A percentile compares a stretch with the other conserved stretches of the same genome.
Evolutionary conservation across 2,888 invertebrate species (phyloP).

Genomic region (Volucella inflata): DNA sequence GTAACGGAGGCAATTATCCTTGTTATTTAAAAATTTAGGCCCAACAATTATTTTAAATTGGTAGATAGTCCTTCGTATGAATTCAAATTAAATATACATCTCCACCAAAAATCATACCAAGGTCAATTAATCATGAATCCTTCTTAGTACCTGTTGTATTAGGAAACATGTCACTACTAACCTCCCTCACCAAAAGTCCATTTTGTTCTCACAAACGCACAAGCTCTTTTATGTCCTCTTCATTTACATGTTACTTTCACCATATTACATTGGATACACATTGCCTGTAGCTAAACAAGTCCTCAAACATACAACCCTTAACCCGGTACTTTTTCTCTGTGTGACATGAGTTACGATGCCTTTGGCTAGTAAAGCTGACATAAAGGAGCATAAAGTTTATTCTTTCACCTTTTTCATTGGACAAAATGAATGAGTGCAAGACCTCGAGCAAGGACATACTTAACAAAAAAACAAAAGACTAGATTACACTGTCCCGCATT

Average conservation of each 20-base stretch:
- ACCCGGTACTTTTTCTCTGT: slow-evolving; percentile 27
- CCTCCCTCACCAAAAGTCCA: background rate
- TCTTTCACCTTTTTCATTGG: slow-evolving; percentile 50
- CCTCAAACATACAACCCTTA: slow-evolving; percentile 26
- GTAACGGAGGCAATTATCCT: too few species aligned
- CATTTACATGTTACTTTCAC: slow-evolving; percentile 51
- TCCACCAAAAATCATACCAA: slow-evolving; percentile 1
- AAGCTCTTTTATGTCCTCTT: slow-evolving; percentile 6
- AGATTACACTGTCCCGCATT: slow-evolving; percentile 40
- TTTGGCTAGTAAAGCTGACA: slow-evolving; percentile 38
- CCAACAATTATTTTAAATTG: too few species aligned
- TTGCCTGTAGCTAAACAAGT: slow-evolving; percentile 27
- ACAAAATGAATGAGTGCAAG: slow-evolving; percentile 58
- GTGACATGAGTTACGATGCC: slow-evolving; percentile 49
- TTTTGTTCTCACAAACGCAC: slow-evolving; percentile 7
- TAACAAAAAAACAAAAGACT: slow-evolving; percentile 22
- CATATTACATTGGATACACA: slow-evolving; percentile 33
- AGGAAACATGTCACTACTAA: background rate
- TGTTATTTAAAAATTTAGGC: too few species aligned
- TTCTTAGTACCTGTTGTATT: slow-evolving; percentile 14
- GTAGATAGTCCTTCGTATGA: too few species aligned
- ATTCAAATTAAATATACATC: background rate
- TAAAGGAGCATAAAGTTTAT: slow-evolving; percentile 52
- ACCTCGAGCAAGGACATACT: slow-evolving; percentile 63
- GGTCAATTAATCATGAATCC: slow-evolving; percentile 38